Base-by-base conservation (phyloP, 2,888 invertebrate genomes). In the Brassicogethes aeneus region DNA sequence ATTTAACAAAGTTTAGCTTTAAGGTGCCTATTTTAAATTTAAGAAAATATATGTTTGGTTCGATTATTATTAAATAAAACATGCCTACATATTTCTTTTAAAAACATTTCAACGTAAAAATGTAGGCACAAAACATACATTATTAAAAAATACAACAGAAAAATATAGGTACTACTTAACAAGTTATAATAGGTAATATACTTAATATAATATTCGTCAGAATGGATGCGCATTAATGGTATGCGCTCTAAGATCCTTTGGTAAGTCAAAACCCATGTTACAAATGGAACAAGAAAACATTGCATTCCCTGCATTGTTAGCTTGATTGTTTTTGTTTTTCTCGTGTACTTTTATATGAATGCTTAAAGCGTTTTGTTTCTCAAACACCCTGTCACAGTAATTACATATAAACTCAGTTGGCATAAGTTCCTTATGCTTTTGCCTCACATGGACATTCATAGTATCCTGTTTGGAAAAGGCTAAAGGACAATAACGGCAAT, bases 391-490 rank as follows among this genome's bases (percentile, higher is more conserved):
- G 1, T 77, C 76, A 50, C 82, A 82, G 38, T 79, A 72, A 49
- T 75, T 76, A 52, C 82, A 82, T 60, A 74, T 73, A 52, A 76
- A 75, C 3, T 51, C 56, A 1, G 44, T 71, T 61, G 23, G 70
- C 60, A 70, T 65, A 2, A 69, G 70, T 14, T 71, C 56, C 30
- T 64, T 62, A 56, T 76, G 76, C 51, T 79, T 77, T 48, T 75
- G 70, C 53, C 75, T 75, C 62, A 80, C 75, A 54, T 82, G 82
- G 34, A 76, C 75, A 23, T 77, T 73, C 16, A 82, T 61, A 0
- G 78, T 76, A 3, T 79, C 79, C 55, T 75, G 75, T 29, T 76
- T 71, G 2, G 79, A 77, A 54, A 81, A 80, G 40, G 74, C 72
- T 50, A 76, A 77, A 34, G 74, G 72, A 56, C 82, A 82, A 2